Conservation (phyloP, 2,888 invertebrate genomes). For the Nomada flava region DNA sequence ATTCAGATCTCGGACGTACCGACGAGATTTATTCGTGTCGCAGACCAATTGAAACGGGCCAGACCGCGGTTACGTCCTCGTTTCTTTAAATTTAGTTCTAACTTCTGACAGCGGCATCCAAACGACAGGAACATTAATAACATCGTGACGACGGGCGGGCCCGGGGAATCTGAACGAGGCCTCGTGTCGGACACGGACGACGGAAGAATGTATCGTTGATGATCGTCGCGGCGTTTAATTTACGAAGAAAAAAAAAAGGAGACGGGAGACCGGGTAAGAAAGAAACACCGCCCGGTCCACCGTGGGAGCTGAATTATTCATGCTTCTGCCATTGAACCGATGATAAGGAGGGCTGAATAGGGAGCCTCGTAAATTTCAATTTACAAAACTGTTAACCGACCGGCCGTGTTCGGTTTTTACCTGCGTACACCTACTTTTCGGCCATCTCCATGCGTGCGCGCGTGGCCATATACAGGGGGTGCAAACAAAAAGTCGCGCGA, state of each 20-base stretch:
- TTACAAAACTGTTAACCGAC: slow-evolving; percentile 80
- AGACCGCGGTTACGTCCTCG: slow-evolving; percentile 32
- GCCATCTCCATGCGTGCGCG: slow-evolving; percentile 19
- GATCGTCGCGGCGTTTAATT: slow-evolving; percentile 65
- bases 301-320: slow-evolving; percentile 78
- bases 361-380: slow-evolving; percentile 78
- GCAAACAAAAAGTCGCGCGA: slow-evolving; percentile 5
- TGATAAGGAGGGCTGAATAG: slow-evolving; percentile 66
- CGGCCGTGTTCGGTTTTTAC: slow-evolving; percentile 64
- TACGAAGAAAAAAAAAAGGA: slow-evolving; percentile 49
- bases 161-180: neutral
- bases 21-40: slow-evolving; percentile 13
- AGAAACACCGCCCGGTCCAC: slow-evolving; percentile 62
- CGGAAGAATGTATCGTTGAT: slow-evolving; percentile 49
- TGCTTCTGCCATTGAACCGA: slow-evolving; percentile 70
- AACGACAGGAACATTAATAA: slow-evolving; percentile 46
- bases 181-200: neutral
- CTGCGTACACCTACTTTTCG: slow-evolving; percentile 67
- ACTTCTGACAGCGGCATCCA: slow-evolving; percentile 11
- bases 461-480: neutral
- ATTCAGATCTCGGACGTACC: slow-evolving; percentile 5
- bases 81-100: slow-evolving; percentile 33
- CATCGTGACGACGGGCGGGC: slow-evolving; percentile 37
- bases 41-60: neutral
- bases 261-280: slow-evolving; percentile 39